Evolutionary conservation across 2,797 vertebrate genomes (phyloP), one percentile per base, ranked within the genome.

Genomic region (Mycteria americana): DNA sequence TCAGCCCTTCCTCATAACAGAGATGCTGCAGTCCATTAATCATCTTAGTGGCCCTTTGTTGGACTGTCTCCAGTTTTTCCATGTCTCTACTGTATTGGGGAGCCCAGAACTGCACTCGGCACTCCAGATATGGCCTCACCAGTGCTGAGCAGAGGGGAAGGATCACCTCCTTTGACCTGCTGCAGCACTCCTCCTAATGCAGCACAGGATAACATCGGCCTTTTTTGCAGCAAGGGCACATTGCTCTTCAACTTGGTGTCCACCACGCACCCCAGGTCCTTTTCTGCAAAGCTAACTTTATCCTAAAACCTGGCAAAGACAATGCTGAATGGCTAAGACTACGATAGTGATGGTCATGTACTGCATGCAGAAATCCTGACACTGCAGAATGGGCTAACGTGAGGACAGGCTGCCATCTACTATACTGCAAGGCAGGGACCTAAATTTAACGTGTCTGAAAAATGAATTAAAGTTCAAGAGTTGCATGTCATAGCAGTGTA

Each of bases 261-360:
- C 43, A 50, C 35, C 56, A 57, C 0, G 0, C 43, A 53, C 22
- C 19, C 7, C 25, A 31, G 14, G 5, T 73, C 14, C 57, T 68
- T 41, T 56, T 17, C 39, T 56, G 27, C 50, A 92, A 51, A 87
- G 33, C 8, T 68, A 27, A 16, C 17, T 86, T 51, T 39, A 9
- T 37, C 56, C 53, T n/a, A 28, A 80, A 92, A 22, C 19, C 15
- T n/a, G 22, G 15, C 23, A 39, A 63, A 81, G 39, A 18, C 43
- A 45, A 5, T 15, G 51, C 30, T 70, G 30, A 65, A 43, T 41
- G 21, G 21, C 35, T 37, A n/a, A 25, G 23, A 11, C 25, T 53
- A 7, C 0, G 4, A 15, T 9, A 27, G 39, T 15, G 60, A 6
- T 23, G 48, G 35, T 17, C 30, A 43, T 5, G 1, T 11, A 14